These are phyloP conservation scores for Penaeus chinensis DNA, from an alignment of 1,140 invertebrate species.

Conservation along the genomic window DNA sequence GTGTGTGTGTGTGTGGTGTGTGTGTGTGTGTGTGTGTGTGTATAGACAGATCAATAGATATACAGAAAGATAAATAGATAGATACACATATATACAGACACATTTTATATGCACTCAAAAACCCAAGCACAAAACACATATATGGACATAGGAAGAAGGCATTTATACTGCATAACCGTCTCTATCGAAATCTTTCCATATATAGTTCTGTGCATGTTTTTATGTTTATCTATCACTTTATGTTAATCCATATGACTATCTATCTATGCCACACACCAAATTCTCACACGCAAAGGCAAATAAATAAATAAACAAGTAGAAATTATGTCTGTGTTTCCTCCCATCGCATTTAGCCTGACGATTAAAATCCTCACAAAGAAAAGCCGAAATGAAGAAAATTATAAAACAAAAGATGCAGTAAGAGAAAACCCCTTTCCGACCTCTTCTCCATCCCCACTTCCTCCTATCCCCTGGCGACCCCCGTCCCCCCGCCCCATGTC, in stretches of 20 bases:
- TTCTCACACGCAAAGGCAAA: not conserved
- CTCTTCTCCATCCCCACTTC: not conserved
- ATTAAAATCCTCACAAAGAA: not conserved
- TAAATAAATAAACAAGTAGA: not conserved
- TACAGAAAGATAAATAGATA: not conserved
- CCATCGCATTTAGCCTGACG: no score
- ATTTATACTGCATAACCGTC: no score
- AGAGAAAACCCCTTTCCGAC: conserved; percentile 6
- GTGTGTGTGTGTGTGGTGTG: not conserved
- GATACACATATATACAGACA: not conserved
- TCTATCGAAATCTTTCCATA: no score
- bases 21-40: conserved; percentile 1
- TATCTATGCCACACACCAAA: no score
- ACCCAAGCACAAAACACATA: no score
- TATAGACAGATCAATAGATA: not conserved
- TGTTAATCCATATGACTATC: no score
- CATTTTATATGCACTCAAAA: no score
- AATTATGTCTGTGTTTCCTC: no score
- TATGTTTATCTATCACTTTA: no score
- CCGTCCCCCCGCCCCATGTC: not conserved
- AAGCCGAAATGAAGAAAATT: conserved; percentile 12
- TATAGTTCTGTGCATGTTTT: no score
- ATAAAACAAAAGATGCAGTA: not conserved
- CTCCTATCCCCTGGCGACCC: not conserved
- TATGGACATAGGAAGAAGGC: no score